Conservation (phyloP, 2,888 invertebrate species). For the Carabus problematicus region DNA sequence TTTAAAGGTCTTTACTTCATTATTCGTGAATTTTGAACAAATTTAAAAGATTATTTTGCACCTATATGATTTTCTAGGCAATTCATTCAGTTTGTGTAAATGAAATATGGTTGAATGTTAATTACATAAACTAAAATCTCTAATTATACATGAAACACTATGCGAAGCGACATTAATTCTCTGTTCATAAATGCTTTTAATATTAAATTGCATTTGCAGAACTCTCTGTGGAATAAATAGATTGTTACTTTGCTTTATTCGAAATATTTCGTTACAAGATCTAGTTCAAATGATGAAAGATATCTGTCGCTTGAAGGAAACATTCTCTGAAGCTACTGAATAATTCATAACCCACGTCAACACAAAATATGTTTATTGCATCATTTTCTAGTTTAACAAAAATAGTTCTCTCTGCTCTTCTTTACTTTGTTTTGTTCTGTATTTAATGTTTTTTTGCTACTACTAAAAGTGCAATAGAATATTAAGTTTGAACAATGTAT, state of each 20-base stretch:
- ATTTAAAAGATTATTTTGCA: too few species aligned
- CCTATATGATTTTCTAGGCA: too few species aligned
- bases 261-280: constrained; percentile 32
- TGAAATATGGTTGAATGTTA: too few species aligned
- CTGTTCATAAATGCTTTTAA: neutral
- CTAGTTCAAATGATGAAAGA: constrained; percentile 14
- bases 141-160: too few species aligned
- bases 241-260: too few species aligned
- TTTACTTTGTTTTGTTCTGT: neutral
- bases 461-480: constrained; percentile 23
- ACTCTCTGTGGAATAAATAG: too few species aligned
- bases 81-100: too few species aligned
- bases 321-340: constrained; percentile 9
- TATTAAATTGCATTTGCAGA: neutral
- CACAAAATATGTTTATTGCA: constrained; percentile 30
- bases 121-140: too few species aligned
- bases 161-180: neutral
- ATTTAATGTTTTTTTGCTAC: constrained; percentile 5
- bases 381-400: constrained; percentile 15
- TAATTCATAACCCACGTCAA: constrained; percentile 20
- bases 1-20: too few species aligned
- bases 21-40: too few species aligned
- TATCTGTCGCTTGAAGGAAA: neutral
- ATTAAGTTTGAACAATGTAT: neutral
- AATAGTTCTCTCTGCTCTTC: constrained; percentile 5